These are phyloP conservation scores for Drosophila austrosaltans DNA, from an alignment of 2,888 invertebrate genomes.

Conservation along the genomic window DNA sequence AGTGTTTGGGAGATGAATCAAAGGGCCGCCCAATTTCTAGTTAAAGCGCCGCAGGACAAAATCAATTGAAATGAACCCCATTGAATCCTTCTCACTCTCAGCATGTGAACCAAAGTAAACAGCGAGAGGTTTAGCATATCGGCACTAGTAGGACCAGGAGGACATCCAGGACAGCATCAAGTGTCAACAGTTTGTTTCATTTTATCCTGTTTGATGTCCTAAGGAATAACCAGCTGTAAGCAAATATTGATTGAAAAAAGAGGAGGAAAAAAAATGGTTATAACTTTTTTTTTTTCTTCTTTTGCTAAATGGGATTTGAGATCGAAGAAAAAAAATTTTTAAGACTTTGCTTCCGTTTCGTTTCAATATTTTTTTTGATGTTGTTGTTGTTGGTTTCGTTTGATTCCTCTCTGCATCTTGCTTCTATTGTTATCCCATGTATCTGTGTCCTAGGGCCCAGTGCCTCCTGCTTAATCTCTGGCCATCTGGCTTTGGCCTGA, in stretches of 20 bases:
- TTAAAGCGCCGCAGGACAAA: slow-evolving; percentile 14
- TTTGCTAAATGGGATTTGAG: slow-evolving; percentile 14
- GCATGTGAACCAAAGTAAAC: not conserved
- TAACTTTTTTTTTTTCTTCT: not conserved
- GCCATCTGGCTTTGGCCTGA: slow-evolving; percentile 13
- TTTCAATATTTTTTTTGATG: not conserved
- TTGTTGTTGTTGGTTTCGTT: not conserved
- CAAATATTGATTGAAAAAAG: not conserved
- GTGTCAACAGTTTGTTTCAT: not conserved
- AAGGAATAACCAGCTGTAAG: not conserved
- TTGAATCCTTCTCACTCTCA: not conserved
- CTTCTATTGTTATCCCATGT: slow-evolving; percentile 1
- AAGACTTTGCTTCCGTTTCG: slow-evolving; percentile 21
- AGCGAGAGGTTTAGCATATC: not conserved
- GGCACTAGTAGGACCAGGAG: slow-evolving; percentile 4
- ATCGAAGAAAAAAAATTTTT: slow-evolving; percentile 8
- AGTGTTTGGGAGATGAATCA: slow-evolving; percentile 46
- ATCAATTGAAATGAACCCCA: too few species aligned
- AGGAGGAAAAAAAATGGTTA: not conserved
- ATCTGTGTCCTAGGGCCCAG: not conserved
- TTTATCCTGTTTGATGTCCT: not conserved
- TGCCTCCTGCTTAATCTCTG: slow-evolving; percentile 16
- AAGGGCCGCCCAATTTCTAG: slow-evolving; percentile 6
- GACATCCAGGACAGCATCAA: not conserved
- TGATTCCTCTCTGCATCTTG: not conserved